These are phyloP conservation scores for Coryphaenoides rupestris DNA, from an alignment of 2,113 vertebrate species.

Conservation along the genomic window DNA sequence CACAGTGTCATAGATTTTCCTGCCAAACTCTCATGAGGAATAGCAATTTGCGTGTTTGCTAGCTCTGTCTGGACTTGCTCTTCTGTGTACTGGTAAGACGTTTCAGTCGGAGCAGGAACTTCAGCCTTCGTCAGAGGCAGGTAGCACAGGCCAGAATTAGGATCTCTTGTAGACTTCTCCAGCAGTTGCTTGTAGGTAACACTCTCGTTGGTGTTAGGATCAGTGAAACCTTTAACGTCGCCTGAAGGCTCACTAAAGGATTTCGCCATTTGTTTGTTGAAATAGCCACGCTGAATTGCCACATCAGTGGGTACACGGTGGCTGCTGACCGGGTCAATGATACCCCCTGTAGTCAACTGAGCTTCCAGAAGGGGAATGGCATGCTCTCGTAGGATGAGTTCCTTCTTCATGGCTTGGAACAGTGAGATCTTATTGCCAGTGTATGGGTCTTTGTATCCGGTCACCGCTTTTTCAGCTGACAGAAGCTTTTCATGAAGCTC, in stretches of 20 bases:
- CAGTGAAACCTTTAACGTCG: constrained; percentile 80
- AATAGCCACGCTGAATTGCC: constrained; percentile 77
- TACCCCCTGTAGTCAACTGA: constrained; percentile 77
- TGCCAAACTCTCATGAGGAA: constrained; percentile 77
- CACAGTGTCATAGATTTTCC: constrained; percentile 85
- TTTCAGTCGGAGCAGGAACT: constrained; percentile 67
- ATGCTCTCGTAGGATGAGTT: constrained; percentile 71
- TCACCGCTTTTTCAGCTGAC: constrained; percentile 85
- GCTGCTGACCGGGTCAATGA: constrained; percentile 82
- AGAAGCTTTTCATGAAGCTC: constrained; percentile 86
- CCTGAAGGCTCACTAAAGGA: constrained; percentile 75
- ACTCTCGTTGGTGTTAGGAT: constrained; percentile 81
- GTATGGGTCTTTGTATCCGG: constrained; percentile 84
- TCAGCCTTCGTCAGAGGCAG: constrained; percentile 78
- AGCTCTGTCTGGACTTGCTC: constrained; percentile 84
- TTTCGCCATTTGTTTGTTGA: constrained; percentile 74
- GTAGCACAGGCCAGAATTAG: constrained; percentile 80
- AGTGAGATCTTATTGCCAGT: constrained; percentile 83
- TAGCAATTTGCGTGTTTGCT: constrained; percentile 83
- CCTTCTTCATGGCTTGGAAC: constrained; percentile 88
- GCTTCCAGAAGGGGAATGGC: constrained; percentile 79
- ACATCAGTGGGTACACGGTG: constrained; percentile 81
- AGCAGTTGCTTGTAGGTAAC: constrained; percentile 83
- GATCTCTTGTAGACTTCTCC: constrained; percentile 80
- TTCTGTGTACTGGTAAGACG: constrained; percentile 79